Percentiles rank a stretch among this genome's conserved stretches.
Conservation (phyloP, 2,113 vertebrate genomes). For the Zapornia atra region DNA sequence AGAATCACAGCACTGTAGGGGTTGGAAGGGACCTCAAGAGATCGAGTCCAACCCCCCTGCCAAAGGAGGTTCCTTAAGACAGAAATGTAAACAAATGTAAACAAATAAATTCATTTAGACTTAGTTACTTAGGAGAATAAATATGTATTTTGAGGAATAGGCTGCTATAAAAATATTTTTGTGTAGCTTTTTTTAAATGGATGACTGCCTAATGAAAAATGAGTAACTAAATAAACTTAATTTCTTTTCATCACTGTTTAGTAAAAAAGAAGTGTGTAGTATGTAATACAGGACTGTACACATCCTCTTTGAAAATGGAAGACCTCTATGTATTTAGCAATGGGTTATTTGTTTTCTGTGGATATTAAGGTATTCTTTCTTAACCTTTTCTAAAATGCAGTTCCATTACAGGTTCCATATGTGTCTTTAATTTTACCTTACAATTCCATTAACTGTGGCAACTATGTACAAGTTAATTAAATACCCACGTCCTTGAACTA, state of each 20-base stretch:
- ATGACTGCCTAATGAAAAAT: constrained; percentile 32
- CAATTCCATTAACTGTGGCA: background rate
- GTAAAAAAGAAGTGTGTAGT: background rate
- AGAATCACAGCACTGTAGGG: no score
- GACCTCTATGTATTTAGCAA: constrained; percentile 8
- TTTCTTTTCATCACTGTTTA: constrained; percentile 35
- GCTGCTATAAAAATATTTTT: constrained; percentile 37
- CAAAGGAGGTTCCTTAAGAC: no score
- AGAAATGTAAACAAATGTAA: background rate
- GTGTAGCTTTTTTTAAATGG: background rate
- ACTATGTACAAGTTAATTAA: constrained; percentile 3
- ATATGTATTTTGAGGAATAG: background rate
- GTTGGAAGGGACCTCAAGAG: no score
- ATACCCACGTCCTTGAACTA: constrained; percentile 11
- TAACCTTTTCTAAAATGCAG: constrained; percentile 28
- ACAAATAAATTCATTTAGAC: background rate
- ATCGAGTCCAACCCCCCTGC: no score
- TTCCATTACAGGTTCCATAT: background rate
- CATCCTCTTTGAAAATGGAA: background rate
- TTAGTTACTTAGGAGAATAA: constrained; percentile 10
- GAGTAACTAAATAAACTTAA: constrained; percentile 28
- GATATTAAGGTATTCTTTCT: constrained; percentile 29
- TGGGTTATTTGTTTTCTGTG: background rate
- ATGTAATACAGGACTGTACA: background rate
- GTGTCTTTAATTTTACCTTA: constrained; percentile 31